Base-by-base conservation (phyloP, 1,140 invertebrate genomes). In the Bombus soroeensis region DNA sequence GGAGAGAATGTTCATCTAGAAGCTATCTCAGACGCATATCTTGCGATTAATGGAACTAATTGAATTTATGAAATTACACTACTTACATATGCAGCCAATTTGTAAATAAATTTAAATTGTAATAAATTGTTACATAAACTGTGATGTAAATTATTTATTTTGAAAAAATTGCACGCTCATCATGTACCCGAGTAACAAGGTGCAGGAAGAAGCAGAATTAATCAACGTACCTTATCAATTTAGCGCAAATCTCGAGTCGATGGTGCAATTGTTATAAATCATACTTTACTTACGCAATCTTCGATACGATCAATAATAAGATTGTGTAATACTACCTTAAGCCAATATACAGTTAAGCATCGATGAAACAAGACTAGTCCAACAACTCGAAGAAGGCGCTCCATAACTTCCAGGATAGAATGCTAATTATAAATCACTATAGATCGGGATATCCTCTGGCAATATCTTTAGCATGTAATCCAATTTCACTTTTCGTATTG, bases 361-460 rank as follows among this genome's bases (percentile, higher is more conserved):
- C 53, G 6, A 28, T 57, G 25, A n/a, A 47, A 3, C 34, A 39
- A 66, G n/a, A 2, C n/a, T 25, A 66, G 39, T 71, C 4, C 12
- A 32, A 70, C 10, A 47, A 28, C 32, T 79, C 9, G 18, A 77
- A n/a, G 53, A 59, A 62, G 4, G 13, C 39, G 18, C 4, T 28
- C 32, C 6, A 9, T 22, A 84, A 71, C 68, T 41, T 57, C 37
- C 18, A 1, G 1, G 4, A 18, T 13, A 15, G 22, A n/a, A n/a
- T 6, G n/a, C 37, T 59, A 77, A 83, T 77, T 70, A 70, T n/a
- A 78, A 70, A 78, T 78, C 22, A 37, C 28, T 2, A 6, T 34
- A 28, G 1, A 18, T 39, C 13, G 13, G 5, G 15, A 18, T n/a
- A 28, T 53, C n/a, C 34, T n/a, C 13, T 13, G 18, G 13, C 25